These are phyloP conservation scores for Jacana jacana DNA, from an alignment of 2,113 vertebrate species.

Conservation along the genomic window DNA sequence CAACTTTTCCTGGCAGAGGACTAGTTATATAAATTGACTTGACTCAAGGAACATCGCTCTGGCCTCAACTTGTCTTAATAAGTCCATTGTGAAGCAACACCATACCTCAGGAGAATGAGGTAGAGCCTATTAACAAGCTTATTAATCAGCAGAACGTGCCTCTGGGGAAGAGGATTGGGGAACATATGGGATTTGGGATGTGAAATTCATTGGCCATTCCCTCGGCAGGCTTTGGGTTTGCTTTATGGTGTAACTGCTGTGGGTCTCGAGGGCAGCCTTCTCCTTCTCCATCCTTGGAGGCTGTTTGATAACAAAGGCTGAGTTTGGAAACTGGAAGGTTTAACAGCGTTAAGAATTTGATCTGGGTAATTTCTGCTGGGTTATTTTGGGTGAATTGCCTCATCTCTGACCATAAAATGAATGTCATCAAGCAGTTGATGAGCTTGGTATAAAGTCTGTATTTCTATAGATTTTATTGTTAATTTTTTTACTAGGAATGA, in stretches of 20 bases:
- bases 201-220: neutral
- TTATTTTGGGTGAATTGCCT: neutral
- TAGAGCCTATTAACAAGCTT: neutral
- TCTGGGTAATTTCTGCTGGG: neutral
- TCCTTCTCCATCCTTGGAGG: neutral
- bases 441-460: neutral
- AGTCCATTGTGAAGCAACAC: neutral
- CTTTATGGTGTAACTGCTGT: neutral
- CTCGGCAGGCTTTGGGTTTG: neutral
- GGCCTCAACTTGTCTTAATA: neutral
- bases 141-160: neutral
- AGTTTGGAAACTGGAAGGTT: neutral
- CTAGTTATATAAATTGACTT: neutral
- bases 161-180: neutral
- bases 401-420: neutral
- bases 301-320: neutral
- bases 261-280: neutral
- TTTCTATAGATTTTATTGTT: neutral
- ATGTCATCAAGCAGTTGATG: neutral
- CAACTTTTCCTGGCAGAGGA: neutral
- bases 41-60: neutral
- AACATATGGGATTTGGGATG: neutral
- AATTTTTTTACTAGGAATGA: neutral
- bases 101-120: neutral
- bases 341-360: neutral